Percentiles rank a stretch among this genome's conserved stretches.
These are phyloP conservation scores for Apamea sordens DNA, from an alignment of 2,888 invertebrate genomes.

Conservation along the genomic window DNA sequence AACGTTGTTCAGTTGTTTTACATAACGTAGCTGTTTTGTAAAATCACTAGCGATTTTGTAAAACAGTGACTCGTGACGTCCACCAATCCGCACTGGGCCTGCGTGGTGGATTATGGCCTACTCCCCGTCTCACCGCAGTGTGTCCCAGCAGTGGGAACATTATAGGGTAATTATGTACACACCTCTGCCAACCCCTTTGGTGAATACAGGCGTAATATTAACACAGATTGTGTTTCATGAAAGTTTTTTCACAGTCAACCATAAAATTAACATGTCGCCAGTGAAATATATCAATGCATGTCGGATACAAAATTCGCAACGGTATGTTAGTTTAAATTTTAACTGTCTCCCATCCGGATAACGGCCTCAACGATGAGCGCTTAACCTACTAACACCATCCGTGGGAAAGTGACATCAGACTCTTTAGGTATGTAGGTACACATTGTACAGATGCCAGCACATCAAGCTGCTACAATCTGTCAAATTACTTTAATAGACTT, in stretches of 20 bases:
- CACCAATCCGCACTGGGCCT: too few relatives aligned
- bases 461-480: too few relatives aligned
- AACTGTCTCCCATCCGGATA: constrained; percentile 61
- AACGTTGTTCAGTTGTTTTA: too few relatives aligned
- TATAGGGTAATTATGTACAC: too few relatives aligned
- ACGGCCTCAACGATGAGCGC: constrained; percentile 50
- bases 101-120: too few relatives aligned
- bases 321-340: constrained; percentile 23
- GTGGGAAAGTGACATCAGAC: constrained; percentile 52
- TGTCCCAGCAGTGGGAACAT: too few relatives aligned
- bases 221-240: not conserved
- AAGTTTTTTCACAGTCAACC: constrained; percentile 1
- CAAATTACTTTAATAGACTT: too few relatives aligned
- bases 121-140: too few relatives aligned
- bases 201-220: not conserved
- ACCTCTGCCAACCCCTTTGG: not conserved
- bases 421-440: not conserved
- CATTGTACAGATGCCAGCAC: not conserved
- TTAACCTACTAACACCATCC: constrained; percentile 57
- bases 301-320: constrained; percentile 39
- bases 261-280: not conserved
- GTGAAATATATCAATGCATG: too few relatives aligned
- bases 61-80: too few relatives aligned
- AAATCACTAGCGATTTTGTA: too few relatives aligned
- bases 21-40: too few relatives aligned